Conservation (phyloP, 2,888 invertebrate genomes). For the Petrolisthes cinctipes region DNA sequence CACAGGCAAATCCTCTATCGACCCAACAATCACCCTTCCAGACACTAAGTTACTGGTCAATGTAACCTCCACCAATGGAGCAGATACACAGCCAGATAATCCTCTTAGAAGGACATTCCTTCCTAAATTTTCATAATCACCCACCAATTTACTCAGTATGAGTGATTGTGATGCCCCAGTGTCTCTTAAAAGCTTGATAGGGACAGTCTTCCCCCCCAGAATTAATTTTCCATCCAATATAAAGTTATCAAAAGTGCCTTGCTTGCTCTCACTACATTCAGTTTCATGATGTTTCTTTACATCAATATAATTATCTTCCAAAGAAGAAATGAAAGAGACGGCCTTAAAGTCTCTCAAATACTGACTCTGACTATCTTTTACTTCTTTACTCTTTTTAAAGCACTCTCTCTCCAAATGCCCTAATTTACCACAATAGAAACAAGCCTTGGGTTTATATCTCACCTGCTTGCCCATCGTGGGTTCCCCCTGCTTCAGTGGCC, state of each 20-base stretch:
- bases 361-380: background rate
- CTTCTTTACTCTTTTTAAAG: background rate
- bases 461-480: too few relatives aligned
- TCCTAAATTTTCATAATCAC: background rate
- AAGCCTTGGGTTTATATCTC: too few relatives aligned
- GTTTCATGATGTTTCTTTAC: background rate
- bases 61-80: background rate
- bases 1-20: background rate
- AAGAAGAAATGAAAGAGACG: too few relatives aligned
- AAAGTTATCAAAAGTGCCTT: background rate
- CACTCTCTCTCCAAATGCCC: background rate
- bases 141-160: background rate
- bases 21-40: background rate
- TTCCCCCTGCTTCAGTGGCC: too few relatives aligned
- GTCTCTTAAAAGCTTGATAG: background rate
- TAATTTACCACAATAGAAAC: too few relatives aligned
- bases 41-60: background rate
- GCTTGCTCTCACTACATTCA: background rate
- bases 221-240: background rate
- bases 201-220: background rate
- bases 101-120: background rate
- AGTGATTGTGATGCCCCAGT: constrained; percentile 2
- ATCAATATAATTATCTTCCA: too few relatives aligned
- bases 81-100: background rate
- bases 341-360: background rate